A percentile compares a stretch with the other conserved stretches of the same genome.
Conservation (phyloP, 2,797 vertebrate genomes). For the Helostoma temminkii region DNA sequence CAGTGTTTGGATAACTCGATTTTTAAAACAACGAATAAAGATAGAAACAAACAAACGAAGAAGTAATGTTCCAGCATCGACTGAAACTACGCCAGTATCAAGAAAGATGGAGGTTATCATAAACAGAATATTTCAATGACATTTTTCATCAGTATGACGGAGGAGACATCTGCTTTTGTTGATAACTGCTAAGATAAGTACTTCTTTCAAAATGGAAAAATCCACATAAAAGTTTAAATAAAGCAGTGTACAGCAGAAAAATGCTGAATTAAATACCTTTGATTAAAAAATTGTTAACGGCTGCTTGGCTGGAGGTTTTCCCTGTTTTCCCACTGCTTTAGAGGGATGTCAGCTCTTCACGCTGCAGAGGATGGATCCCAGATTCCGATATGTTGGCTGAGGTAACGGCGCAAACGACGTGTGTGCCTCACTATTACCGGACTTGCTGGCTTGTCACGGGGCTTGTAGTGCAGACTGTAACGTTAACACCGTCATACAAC, state of each 20-base stretch:
- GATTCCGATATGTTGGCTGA: neutral
- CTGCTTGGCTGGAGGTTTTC: slow-evolving; percentile 4
- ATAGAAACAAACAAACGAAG: neutral
- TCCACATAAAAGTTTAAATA: neutral
- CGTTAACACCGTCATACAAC: neutral
- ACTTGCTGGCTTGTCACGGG: too few relatives aligned
- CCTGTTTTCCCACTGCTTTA: slow-evolving; percentile 13
- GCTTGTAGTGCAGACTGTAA: neutral
- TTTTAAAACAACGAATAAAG: neutral
- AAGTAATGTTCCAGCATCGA: neutral
- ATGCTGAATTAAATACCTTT: neutral
- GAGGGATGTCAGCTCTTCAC: slow-evolving; percentile 17
- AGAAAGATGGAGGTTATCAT: neutral
- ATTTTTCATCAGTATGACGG: neutral
- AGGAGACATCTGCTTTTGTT: neutral
- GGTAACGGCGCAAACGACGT: too few relatives aligned
- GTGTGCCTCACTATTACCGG: too few relatives aligned
- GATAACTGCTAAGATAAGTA: slow-evolving; percentile 1
- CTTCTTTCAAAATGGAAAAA: too few relatives aligned
- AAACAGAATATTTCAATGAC: neutral
- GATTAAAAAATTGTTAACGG: slow-evolving; percentile 1
- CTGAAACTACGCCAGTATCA: too few relatives aligned
- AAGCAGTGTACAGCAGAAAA: neutral
- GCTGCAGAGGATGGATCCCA: slow-evolving; percentile 10
- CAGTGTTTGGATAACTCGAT: neutral